Conservation (phyloP, 2,797 vertebrate species). For the Rhadinocentrus ornatus region DNA sequence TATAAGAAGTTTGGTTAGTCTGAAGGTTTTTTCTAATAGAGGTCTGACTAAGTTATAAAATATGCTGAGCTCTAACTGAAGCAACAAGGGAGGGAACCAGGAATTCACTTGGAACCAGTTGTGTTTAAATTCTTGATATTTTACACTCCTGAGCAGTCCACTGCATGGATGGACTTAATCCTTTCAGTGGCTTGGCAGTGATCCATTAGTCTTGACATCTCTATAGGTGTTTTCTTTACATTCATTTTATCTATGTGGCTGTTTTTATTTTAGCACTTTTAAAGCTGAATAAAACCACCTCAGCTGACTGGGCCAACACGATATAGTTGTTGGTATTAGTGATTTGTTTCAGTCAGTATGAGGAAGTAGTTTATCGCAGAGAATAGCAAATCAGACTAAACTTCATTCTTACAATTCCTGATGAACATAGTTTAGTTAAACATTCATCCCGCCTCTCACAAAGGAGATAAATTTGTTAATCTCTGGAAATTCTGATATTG, state of each 20-base stretch:
- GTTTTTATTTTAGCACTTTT: conserved; percentile 30
- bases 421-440: conserved; percentile 15
- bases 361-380: conserved; percentile 49
- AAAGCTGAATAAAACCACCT: conserved; percentile 19
- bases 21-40: not conserved
- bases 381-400: conserved; percentile 24
- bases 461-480: conserved; percentile 30
- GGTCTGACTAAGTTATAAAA: not conserved
- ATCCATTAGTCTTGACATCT: conserved; percentile 39
- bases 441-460: conserved; percentile 13
- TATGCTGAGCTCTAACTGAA: conserved; percentile 4
- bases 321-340: conserved; percentile 19
- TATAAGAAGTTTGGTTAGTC: not conserved
- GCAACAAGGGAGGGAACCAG: conserved; percentile 40
- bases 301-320: conserved; percentile 1
- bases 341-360: conserved; percentile 46
- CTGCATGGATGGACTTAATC: conserved; percentile 47
- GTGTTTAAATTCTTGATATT: conserved; percentile 45
- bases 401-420: conserved; percentile 25
- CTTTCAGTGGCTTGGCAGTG: conserved; percentile 59
- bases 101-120: conserved; percentile 57
- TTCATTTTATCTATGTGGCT: conserved; percentile 26
- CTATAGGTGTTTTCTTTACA: conserved; percentile 36
- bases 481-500: conserved; percentile 47
- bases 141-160: conserved; percentile 41